Evolutionary conservation across 2,797 vertebrate genomes (phyloP).

Genomic region (Tapera naevia): DNA sequence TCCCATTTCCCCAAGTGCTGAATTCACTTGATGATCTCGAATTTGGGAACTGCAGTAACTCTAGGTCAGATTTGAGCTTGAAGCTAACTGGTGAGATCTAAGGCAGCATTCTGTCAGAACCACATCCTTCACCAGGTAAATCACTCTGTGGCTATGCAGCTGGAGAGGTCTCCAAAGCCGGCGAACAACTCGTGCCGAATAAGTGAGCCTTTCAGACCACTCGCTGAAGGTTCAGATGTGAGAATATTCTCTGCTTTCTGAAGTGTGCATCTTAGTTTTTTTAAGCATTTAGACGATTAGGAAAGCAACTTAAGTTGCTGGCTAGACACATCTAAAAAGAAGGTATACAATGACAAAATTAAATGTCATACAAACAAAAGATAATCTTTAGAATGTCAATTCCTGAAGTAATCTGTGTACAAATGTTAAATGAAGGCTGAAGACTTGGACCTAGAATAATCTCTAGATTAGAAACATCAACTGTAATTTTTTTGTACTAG

Average conservation of each 20-base stretch:
- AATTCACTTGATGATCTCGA: neutral
- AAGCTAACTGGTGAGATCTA: neutral
- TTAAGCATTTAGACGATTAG: neutral
- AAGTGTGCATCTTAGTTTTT: neutral
- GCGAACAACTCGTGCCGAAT: neutral
- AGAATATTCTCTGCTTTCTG: neutral
- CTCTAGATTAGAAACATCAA: neutral
- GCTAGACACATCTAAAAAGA: neutral
- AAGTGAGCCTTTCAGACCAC: neutral
- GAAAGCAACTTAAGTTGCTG: neutral
- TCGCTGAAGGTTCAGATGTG: neutral
- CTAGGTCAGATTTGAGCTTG: neutral
- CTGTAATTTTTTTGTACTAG: neutral
- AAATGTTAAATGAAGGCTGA: neutral
- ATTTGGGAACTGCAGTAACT: neutral
- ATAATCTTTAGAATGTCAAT: neutral
- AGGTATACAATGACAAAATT: neutral
- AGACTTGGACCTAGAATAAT: neutral
- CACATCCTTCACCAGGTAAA: neutral
- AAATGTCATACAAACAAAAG: neutral
- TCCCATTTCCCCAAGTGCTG: neutral
- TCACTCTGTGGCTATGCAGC: neutral
- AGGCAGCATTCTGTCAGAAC: neutral
- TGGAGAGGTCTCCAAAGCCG: neutral
- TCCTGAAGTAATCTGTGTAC: neutral